Conservation (phyloP, 2,113 vertebrate genomes). For the Hippocampus abdominalis region DNA sequence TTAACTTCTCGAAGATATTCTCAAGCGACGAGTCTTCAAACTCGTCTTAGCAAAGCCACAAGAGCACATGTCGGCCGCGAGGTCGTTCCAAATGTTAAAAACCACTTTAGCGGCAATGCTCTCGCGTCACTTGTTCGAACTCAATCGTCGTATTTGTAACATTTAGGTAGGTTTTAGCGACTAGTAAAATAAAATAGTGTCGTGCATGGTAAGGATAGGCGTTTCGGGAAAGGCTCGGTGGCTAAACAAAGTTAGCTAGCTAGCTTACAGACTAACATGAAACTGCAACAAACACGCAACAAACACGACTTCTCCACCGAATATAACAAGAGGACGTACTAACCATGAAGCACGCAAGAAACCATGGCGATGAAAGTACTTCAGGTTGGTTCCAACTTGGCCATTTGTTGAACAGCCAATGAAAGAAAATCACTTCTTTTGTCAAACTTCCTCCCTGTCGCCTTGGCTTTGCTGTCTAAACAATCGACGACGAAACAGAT, state of each 20-base stretch:
- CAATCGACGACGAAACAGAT: background rate
- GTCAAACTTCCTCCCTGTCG: background rate
- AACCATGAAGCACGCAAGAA: background rate
- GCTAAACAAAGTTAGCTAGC: too few species aligned
- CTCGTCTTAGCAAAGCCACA: background rate
- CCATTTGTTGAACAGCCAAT: too few species aligned
- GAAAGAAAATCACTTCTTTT: background rate
- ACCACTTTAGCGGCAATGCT: background rate
- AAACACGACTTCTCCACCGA: background rate
- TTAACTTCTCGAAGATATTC: too few species aligned
- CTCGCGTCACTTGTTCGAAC: too few species aligned
- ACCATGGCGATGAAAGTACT: background rate
- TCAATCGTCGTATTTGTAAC: too few species aligned
- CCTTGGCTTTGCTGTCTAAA: background rate
- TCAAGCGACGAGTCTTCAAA: background rate
- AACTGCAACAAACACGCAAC: too few species aligned
- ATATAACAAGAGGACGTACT: background rate
- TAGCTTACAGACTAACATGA: too few species aligned
- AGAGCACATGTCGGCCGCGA: background rate
- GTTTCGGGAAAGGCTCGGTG: too few species aligned
- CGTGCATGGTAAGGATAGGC: too few species aligned
- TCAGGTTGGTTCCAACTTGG: background rate
- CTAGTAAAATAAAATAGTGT: too few species aligned
- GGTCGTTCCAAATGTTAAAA: background rate
- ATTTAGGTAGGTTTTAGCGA: too few species aligned